Conservation (phyloP, 2,888 invertebrate species). For the Leptinotarsa juncta region DNA sequence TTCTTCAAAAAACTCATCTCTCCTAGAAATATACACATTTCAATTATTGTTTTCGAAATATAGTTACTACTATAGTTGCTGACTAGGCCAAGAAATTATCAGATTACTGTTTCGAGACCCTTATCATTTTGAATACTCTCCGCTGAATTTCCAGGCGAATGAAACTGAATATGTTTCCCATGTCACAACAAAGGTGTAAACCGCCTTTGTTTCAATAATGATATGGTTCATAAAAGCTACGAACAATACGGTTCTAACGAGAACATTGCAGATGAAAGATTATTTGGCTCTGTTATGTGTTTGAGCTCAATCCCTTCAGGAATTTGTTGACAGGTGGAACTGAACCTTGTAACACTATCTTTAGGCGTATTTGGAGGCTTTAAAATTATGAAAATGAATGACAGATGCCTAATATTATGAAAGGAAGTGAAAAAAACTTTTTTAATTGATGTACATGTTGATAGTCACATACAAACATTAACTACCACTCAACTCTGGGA, state of each 20-base stretch:
- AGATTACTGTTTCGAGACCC: neutral
- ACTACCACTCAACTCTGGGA: too few species aligned
- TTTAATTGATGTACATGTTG: too few species aligned
- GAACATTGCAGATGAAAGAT: conserved; percentile 6
- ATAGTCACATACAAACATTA: too few species aligned
- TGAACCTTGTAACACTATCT: neutral
- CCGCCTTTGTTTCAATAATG: conserved; percentile 11
- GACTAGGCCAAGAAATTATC: neutral
- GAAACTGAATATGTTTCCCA: neutral
- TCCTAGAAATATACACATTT: neutral
- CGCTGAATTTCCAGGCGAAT: neutral
- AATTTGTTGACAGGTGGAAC: neutral
- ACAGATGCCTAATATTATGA: too few species aligned
- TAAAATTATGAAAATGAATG: too few species aligned
- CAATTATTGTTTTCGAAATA: neutral
- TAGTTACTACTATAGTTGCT: neutral
- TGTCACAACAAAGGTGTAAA: neutral
- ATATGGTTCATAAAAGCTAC: neutral
- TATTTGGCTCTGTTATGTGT: neutral
- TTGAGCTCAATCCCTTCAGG: neutral
- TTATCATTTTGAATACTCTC: neutral
- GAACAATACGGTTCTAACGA: conserved; percentile 3
- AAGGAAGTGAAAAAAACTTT: too few species aligned
- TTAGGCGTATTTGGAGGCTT: too few species aligned
- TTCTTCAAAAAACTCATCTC: neutral